Conservation (phyloP, 2,797 vertebrate species). For the Bradypodion ventrale region DNA sequence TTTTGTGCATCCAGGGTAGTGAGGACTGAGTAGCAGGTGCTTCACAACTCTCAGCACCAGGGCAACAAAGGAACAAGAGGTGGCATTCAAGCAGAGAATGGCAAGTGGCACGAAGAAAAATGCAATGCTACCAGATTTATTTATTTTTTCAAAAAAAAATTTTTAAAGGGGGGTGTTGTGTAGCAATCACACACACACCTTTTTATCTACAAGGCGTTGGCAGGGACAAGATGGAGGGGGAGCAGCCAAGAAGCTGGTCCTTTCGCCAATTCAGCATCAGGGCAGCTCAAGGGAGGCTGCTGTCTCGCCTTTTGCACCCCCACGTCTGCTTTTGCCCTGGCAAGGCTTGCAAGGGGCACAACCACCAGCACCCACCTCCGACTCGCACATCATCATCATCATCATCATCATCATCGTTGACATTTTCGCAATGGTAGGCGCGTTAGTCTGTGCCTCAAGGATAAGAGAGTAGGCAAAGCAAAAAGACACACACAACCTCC, state of each 20-base stretch:
- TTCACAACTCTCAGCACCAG: conserved; percentile 42
- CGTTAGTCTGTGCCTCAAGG: too few relatives aligned
- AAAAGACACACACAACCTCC: too few relatives aligned
- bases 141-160: too few relatives aligned
- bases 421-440: too few relatives aligned
- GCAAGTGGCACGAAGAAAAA: background rate
- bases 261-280: background rate
- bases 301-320: background rate
- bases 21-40: background rate
- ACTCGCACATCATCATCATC: too few relatives aligned
- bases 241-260: background rate
- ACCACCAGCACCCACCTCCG: background rate
- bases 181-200: background rate
- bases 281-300: background rate
- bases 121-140: background rate
- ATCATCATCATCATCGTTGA: too few relatives aligned
- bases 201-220: background rate
- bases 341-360: background rate
- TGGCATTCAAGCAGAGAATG: background rate
- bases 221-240: too few relatives aligned
- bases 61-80: conserved; percentile 55
- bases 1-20: background rate
- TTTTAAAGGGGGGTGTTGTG: background rate
- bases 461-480: too few relatives aligned
- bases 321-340: background rate